Conservation (phyloP, 2,797 vertebrate species). For the Bufotes viridis region DNA sequence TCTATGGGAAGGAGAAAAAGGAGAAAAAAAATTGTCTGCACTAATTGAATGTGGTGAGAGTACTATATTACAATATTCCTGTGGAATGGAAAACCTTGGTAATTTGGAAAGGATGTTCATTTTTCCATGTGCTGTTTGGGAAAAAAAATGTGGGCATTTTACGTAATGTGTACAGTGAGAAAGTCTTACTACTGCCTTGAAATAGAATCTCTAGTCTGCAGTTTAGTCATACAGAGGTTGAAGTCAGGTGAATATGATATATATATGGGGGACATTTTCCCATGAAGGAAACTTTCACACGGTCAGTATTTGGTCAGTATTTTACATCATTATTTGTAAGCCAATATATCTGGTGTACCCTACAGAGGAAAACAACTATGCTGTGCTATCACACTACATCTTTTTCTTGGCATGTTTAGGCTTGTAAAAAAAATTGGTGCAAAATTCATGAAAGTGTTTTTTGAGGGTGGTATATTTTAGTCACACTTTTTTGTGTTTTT, state of each 20-base stretch:
- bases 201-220: neutral
- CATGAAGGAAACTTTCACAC: no score
- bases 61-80: neutral
- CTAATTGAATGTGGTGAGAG: neutral
- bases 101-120: neutral
- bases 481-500: no score
- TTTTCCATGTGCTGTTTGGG: neutral
- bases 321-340: no score
- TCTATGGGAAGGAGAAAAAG: neutral
- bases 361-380: no score
- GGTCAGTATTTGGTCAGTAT: no score
- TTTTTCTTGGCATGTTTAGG: no score
- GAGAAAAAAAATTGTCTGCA: neutral
- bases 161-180: neutral
- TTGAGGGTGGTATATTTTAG: no score
- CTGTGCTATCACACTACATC: no score
- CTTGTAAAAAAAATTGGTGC: no score
- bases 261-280: neutral
- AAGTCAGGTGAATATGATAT: neutral
- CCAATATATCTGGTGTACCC: no score
- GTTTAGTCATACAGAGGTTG: neutral
- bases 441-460: no score
- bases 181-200: neutral
- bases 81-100: conserved; percentile 6
- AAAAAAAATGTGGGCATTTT: neutral